Conservation (phyloP, 2,113 vertebrate genomes). For the Sinocyclocheilus anophthalmus region DNA sequence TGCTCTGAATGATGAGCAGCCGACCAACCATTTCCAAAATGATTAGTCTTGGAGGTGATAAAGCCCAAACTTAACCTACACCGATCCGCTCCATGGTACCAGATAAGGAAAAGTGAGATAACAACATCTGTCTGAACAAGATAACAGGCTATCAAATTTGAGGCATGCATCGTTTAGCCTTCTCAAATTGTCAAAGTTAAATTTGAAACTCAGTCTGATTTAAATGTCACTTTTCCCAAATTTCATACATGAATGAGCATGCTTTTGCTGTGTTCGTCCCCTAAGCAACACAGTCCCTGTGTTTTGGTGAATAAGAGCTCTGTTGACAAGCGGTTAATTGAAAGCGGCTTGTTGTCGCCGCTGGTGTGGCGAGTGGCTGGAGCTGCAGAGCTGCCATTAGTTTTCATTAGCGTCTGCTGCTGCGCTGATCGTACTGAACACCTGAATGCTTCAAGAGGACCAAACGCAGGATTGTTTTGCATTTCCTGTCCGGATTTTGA, state of each 20-base stretch:
- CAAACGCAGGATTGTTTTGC: background rate
- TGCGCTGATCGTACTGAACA: conserved; percentile 3
- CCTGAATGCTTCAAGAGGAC: background rate
- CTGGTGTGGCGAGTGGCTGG: conserved; percentile 21
- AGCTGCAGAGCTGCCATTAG: conserved; percentile 30
- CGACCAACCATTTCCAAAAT: too few relatives aligned
- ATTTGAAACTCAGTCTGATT: conserved; percentile 45
- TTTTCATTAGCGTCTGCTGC: conserved; percentile 51
- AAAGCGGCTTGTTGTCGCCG: conserved; percentile 49
- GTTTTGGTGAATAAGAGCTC: conserved; percentile 36
- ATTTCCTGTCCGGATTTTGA: background rate
- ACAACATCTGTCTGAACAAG: conserved; percentile 48
- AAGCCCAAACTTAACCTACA: too few relatives aligned
- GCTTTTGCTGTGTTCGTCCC: conserved; percentile 8
- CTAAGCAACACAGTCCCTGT: background rate
- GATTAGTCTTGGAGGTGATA: too few relatives aligned
- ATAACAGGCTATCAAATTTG: conserved; percentile 20
- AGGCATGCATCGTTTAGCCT: conserved; percentile 35
- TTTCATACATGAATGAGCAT: background rate
- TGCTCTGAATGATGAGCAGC: conserved; percentile 46
- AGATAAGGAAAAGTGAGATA: conserved; percentile 41
- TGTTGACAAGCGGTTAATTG: conserved; percentile 45
- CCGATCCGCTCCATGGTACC: too few relatives aligned
- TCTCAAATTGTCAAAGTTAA: conserved; percentile 49
- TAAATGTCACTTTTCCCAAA: conserved; percentile 13